Evolutionary conservation across 2,113 vertebrate species (phyloP).

Genomic region (Mus musculus): GRCm39 chr16:37956001-37956500

Average conservation of each 20-base stretch:
- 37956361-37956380: too few species aligned
- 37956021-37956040: constrained; percentile 35
- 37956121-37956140: constrained; percentile 8
- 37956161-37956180: not conserved
- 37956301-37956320: too few species aligned
- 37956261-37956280: not conserved
- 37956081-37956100: not conserved
- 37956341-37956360: too few species aligned
- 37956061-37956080: constrained; percentile 40
- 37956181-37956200: constrained; percentile 39
- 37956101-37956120: constrained; percentile 36
- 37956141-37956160: not conserved
- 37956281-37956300: too few species aligned
- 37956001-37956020: constrained; percentile 11
- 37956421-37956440: too few species aligned
- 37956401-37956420: too few species aligned
- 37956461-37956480: too few species aligned
- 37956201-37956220: not conserved
- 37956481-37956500: too few species aligned
- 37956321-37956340: too few species aligned
- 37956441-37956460: too few species aligned
- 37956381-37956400: too few species aligned
- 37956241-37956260: not conserved
- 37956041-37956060: constrained; percentile 42
- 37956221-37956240: not conserved